Evolutionary conservation across 2,113 vertebrate genomes (phyloP), one percentile per base, ranked within the genome.

Genomic region (Mobula birostris): DNA sequence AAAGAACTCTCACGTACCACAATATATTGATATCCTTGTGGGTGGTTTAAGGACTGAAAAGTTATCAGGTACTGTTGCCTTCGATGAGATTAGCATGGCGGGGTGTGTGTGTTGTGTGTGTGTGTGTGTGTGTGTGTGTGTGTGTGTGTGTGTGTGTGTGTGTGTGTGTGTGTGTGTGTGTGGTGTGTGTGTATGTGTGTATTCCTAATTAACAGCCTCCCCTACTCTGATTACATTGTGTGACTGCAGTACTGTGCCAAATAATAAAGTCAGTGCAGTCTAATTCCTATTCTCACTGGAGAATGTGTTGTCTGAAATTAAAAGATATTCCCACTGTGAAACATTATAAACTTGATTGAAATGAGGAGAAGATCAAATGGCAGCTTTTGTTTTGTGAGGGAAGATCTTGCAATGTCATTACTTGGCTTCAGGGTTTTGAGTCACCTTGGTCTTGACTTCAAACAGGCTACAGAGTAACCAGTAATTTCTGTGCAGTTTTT

Each of bases 261-360:
- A 58, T 3, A 56, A 58, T 48, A 85, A 83, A 85, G 82, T 85
- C 82, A 85, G 48, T 58, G 21, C 24, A 74, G 70, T 24, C 11
- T 5, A 5, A 58, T 29, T 40, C 82, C 82, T 85, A 56, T 8
- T 11, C 82, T 58, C 21, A 58, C 48, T 58, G 82, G 40, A 85
- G 82, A 85, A 85, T 56, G 82, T 85, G 82, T 85, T 85, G 19
- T 24, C 48, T 58, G 82, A 85, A 48, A 58, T 58, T 85, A 56
- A 21, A 85, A 85, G 82, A 58, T 21, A 58, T 85, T 58, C 82
- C 82, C 48, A 58, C 82, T 11, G 48, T 85, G 40, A 83, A 85
- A 56, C 48, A 58, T 85, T 85, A 85, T 58, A 56, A 85, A 85
- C 48, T 85, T 85, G 48, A 85, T 24, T 85, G 82, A 58, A 85